A percentile compares a stretch with the other conserved stretches of the same genome.
phyloP scores from a whole-genome alignment of 1,140 invertebrate genomes.

The Eriosoma lanigerum region DNA sequence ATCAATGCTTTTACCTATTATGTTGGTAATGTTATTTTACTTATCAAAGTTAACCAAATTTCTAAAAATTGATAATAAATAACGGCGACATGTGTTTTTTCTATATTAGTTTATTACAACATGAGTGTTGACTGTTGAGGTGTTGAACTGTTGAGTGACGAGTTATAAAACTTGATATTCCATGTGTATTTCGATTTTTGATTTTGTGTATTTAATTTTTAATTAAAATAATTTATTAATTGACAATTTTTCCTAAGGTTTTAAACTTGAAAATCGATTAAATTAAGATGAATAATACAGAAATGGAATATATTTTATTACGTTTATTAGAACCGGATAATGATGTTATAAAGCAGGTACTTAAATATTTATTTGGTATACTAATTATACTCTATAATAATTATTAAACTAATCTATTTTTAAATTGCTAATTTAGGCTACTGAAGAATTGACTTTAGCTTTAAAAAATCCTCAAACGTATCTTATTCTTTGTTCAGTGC shows the following conservation, averaged over 20 bases:
- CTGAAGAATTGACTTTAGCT: constrained; percentile 7
- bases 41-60: constrained; percentile 11
- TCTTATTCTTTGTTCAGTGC: constrained; percentile 14
- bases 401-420: not conserved
- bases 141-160: no score
- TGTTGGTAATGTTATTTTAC: not conserved
- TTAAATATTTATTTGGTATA: no score
- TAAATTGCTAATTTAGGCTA: constrained; percentile 13
- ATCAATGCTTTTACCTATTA: not conserved
- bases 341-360: constrained; percentile 19
- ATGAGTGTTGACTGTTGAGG: no score
- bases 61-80: constrained; percentile 6
- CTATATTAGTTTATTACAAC: no score
- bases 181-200: not conserved
- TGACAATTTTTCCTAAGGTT: no score
- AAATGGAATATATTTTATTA: constrained; percentile 18
- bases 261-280: not conserved
- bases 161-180: not conserved
- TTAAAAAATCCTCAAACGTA: constrained; percentile 43
- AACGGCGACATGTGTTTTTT: constrained; percentile 24
- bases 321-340: constrained; percentile 24
- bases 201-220: not conserved
- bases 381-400: no score
- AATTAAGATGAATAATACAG: not conserved
- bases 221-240: no score